phyloP scores from a whole-genome alignment of 1,140 invertebrate species.

The Achroia grisella region DNA sequence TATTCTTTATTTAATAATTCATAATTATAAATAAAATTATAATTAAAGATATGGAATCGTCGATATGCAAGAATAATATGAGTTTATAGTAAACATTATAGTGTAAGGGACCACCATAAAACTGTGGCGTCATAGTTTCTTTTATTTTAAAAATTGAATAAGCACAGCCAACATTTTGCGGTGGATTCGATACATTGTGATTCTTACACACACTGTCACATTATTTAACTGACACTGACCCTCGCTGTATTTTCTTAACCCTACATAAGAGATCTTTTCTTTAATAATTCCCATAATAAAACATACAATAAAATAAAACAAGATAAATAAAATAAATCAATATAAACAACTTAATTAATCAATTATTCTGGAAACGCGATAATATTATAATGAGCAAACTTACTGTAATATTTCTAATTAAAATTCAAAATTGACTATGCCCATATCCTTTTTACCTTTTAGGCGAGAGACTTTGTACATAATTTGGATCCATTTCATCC shows the following conservation, averaged over 20 bases:
- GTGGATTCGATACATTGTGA: slow-evolving; percentile 44
- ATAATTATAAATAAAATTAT: neutral
- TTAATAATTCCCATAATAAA: no score
- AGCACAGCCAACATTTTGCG: slow-evolving; percentile 63
- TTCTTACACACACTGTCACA: slow-evolving; percentile 16
- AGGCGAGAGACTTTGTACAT: slow-evolving; percentile 72
- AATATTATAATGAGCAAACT: no score
- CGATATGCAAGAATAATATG: slow-evolving; percentile 47
- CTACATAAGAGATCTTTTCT: no score
- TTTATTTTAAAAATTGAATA: slow-evolving; percentile 43
- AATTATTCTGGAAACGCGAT: no score
- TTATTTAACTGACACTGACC: no score
- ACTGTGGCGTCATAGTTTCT: slow-evolving; percentile 16
- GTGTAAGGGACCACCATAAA: slow-evolving; percentile 30
- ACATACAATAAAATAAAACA: no score
- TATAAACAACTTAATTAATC: no score
- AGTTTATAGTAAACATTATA: slow-evolving; percentile 20
- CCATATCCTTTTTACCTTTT: slow-evolving; percentile 48
- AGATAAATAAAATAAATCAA: no score
- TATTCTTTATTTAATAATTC: no score
- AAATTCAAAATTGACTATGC: neutral
- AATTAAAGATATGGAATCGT: slow-evolving; percentile 33
- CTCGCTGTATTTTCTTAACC: no score
- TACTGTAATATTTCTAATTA: neutral
- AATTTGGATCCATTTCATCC: slow-evolving; percentile 89